Percentiles rank a stretch among this genome's conserved stretches.
These are phyloP conservation scores for Drosophila rellima DNA, from an alignment of 2,888 invertebrate species.

Conservation along the genomic window DNA sequence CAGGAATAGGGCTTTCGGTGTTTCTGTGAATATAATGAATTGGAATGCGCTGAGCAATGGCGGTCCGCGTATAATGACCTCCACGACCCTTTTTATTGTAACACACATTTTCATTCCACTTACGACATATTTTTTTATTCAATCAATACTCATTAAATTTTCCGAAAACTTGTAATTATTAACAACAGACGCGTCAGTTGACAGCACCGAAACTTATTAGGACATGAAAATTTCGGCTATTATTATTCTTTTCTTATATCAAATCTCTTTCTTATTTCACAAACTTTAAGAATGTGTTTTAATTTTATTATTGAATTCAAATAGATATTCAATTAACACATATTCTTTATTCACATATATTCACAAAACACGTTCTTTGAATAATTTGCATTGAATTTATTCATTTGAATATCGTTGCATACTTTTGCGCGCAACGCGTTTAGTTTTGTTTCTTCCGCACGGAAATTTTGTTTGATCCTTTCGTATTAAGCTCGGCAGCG, in stretches of 20 bases:
- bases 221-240: neutral
- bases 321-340: neutral
- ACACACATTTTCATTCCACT: conserved; percentile 64
- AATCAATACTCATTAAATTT: conserved; percentile 84
- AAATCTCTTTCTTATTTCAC: neutral
- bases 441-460: conserved; percentile 32
- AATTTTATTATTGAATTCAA: neutral
- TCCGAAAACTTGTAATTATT: conserved; percentile 75
- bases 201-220: conserved; percentile 19
- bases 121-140: conserved; percentile 59
- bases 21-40: conserved; percentile 66
- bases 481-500: conserved; percentile 72
- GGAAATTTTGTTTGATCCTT: conserved; percentile 64
- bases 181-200: conserved; percentile 45
- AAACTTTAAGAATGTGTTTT: neutral
- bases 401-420: conserved; percentile 47
- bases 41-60: conserved; percentile 60
- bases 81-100: conserved; percentile 55
- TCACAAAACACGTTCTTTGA: conserved; percentile 1
- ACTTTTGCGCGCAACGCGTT: conserved; percentile 53
- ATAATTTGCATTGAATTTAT: conserved; percentile 12
- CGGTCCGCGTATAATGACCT: conserved; percentile 66
- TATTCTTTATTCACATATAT: neutral
- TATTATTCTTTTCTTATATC: neutral
- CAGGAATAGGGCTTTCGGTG: conserved; percentile 32